A percentile compares a stretch with the other conserved stretches of the same genome.
These are phyloP conservation scores for Chiroxiphia lanceolata DNA, from an alignment of 2,797 vertebrate species.

Conservation along the genomic window DNA sequence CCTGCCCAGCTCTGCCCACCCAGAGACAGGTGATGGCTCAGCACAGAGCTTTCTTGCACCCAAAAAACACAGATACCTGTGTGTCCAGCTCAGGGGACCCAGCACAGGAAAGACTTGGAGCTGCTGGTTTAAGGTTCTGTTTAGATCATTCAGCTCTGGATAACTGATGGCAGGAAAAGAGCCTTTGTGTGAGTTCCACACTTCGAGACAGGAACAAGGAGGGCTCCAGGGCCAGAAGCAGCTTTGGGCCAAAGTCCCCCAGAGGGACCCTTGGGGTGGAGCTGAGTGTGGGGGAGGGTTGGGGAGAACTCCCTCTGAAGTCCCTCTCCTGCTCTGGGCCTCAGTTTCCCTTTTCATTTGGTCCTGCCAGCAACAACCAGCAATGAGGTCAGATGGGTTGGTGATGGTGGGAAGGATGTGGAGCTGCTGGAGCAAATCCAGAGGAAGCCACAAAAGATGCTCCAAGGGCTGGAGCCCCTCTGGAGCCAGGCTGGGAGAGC, in stretches of 20 bases:
- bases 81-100: neutral
- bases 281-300: rapidly evolving
- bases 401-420: neutral
- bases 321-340: neutral
- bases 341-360: neutral
- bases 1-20: neutral
- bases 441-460: rapidly evolving
- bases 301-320: neutral
- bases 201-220: neutral
- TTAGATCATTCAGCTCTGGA: neutral
- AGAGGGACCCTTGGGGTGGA: rapidly evolving
- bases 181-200: rapidly evolving
- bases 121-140: neutral
- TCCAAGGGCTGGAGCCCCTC: neutral
- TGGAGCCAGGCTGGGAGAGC: neutral
- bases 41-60: neutral
- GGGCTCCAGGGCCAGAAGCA: neutral
- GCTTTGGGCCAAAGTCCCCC: neutral
- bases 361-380: neutral
- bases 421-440: neutral
- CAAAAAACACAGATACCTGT: too few relatives aligned
- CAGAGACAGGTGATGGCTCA: neutral
- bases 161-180: neutral
- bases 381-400: rapidly evolving
- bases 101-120: neutral